Conservation (phyloP, 2,888 invertebrate genomes). For the Eugnorisma glareosa region DNA sequence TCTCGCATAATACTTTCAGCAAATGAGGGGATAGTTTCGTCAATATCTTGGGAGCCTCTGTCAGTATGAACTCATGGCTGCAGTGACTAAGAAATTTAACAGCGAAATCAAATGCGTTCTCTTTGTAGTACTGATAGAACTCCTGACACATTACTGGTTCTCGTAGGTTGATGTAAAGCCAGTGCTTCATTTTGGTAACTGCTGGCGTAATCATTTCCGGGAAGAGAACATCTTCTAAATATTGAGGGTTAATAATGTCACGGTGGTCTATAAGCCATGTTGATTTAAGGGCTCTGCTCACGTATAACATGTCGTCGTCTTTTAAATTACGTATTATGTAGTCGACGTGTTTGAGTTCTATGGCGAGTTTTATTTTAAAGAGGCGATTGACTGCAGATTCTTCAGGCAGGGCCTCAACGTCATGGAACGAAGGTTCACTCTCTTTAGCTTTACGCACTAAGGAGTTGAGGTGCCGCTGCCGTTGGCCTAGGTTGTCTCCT, state of each 20-base stretch:
- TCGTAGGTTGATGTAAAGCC: constrained; percentile 69
- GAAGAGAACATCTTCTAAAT: constrained; percentile 77
- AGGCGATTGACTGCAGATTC: constrained; percentile 74
- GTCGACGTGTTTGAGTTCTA: constrained; percentile 73
- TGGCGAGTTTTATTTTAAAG: constrained; percentile 81
- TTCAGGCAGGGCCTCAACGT: constrained; percentile 68
- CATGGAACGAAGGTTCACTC: constrained; percentile 39
- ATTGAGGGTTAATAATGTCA: constrained; percentile 75
- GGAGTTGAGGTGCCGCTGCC: constrained; percentile 75
- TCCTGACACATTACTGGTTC: constrained; percentile 72
- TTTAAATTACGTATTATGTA: constrained; percentile 78
- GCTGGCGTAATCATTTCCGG: constrained; percentile 80
- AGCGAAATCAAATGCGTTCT: constrained; percentile 69
- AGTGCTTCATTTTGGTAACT: constrained; percentile 73
- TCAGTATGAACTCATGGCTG: constrained; percentile 70
- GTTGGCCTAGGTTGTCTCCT: constrained; percentile 75
- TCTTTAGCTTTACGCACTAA: constrained; percentile 67
- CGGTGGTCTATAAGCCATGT: constrained; percentile 77
- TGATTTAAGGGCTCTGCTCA: constrained; percentile 79
- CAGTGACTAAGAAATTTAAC: constrained; percentile 77
- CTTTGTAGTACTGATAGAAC: constrained; percentile 78
- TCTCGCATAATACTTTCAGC: constrained; percentile 76
- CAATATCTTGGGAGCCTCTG: constrained; percentile 70
- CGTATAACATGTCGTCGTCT: constrained; percentile 80
- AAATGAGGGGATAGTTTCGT: constrained; percentile 73